These are phyloP conservation scores for Conchocele bisecta DNA, from an alignment of 2,888 invertebrate species.

Conservation along the genomic window DNA sequence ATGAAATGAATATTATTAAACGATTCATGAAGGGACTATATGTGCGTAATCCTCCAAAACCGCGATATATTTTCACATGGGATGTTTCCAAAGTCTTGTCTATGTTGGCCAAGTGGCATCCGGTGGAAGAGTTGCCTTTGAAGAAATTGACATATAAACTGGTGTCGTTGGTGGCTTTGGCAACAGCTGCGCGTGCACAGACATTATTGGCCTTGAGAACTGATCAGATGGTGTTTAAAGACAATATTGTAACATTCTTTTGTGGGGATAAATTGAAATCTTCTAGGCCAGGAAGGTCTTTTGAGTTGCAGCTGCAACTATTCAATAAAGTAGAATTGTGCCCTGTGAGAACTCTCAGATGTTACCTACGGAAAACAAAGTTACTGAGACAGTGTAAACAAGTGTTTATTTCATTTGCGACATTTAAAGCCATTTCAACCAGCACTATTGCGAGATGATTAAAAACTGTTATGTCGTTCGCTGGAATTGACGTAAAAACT, in stretches of 20 bases:
- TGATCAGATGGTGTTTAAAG: slow-evolving; percentile 2
- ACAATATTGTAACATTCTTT: not conserved
- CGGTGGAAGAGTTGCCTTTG: not conserved
- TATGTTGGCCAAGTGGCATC: not conserved
- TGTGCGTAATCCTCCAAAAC: slow-evolving; percentile 8
- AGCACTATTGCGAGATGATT: slow-evolving; percentile 26
- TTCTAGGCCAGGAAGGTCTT: not conserved
- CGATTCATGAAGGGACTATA: slow-evolving; percentile 42
- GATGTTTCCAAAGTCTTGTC: slow-evolving; percentile 27
- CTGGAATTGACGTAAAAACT: slow-evolving; percentile 4
- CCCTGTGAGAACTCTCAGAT: slow-evolving; percentile 1
- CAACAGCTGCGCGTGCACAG: slow-evolving; percentile 18
- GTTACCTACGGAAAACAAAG: slow-evolving; percentile 2
- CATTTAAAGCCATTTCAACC: slow-evolving; percentile 10
- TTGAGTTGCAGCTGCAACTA: not conserved
- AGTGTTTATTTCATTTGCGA: not conserved
- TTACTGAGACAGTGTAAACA: slow-evolving; percentile 12
- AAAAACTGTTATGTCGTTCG: not conserved
- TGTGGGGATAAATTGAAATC: not conserved
- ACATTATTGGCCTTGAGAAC: slow-evolving; percentile 10
- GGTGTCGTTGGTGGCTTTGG: slow-evolving; percentile 13
- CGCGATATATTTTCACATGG: slow-evolving; percentile 23
- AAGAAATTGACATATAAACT: slow-evolving; percentile 28
- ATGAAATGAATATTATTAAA: too few species aligned
- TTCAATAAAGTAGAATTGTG: slow-evolving; percentile 4